Evolutionary conservation across 2,113 vertebrate genomes (phyloP), one percentile per base, ranked within the genome.

Genomic region (Oncorhynchus kisutch): DNA sequence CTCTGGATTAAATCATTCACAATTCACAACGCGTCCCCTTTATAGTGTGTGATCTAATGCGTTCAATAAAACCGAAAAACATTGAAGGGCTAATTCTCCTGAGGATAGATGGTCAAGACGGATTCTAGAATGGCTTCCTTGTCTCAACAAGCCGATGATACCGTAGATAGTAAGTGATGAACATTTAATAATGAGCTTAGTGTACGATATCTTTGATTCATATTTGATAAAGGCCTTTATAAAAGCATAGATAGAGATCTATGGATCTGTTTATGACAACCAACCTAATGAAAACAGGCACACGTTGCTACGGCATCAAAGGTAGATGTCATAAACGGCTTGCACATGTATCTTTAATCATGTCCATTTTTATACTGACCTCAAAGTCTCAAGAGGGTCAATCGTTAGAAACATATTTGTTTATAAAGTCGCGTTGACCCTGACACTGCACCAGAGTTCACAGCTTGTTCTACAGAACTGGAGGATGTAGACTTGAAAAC

Each of bases 1-100:
- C 74, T 60, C 31, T 27, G 34, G 51, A 48, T 62, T 62, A 48
- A 62, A 71, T 39, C 6, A 59, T 73, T 64, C 31, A 67, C 22
- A 49, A 25, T 25, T 45, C 39, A 11, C 9, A 45, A 45, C 8
- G n/a, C 6, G 5, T 11, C 14, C 16, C 5, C n/a, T 65, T 65
- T 49, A 73, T 62, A 65, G 14, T 13, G n/a, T 31, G 25, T 74
- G 27, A 34, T 27, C 64, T 51, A 68, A 69, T 59, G 29, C 6
- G 4, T 39, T 27, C 18, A 3, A 69, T 75, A 75, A 59, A 75
- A 31, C 22, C 59, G 49, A 31, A 66, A 66, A 54, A 34, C 2
- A 18, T 73, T 67, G 20, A 31, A 24, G 4, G 65, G 54, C 27
- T 22, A 25, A 67, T 24, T 49, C 5, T 24, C 12, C 16, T 29